Base-by-base conservation (phyloP, 2,797 vertebrate genomes). In the Melanotaenia pygmaea region DNA sequence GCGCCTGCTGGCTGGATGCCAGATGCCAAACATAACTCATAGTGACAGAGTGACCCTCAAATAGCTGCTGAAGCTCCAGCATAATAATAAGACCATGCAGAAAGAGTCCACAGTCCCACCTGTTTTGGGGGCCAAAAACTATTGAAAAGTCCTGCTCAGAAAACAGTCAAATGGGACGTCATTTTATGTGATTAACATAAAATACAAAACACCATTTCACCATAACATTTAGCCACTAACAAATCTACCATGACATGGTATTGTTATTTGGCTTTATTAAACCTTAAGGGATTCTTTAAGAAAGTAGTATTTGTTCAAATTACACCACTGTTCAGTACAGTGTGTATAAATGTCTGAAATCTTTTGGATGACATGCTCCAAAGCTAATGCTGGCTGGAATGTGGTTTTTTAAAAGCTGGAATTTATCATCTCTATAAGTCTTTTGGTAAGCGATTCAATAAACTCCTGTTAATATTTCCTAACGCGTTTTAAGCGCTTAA, bases 1-100 rank as follows among this genome's bases (percentile, higher is more conserved):
- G 35, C 70, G 85, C 64, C 77, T 88, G 76, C 82, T 93, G 86
- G 86, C 82, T 80, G 66, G 58, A 51, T 65, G 85, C 90, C 88
- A 91, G 87, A 88, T 71, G 69, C 77, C 82, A 86, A 86, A 79
- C 81, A 89, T 92, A 88, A 92, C 89, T 91, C 80, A 89, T 70
- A 91, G 79, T 90, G 90, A 89, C 89, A 87, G 83, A 92, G 68
- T 90, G 86, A 92, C 81, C 82, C 87, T 90, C 80, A 90, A 91
- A 93, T 80, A 78, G 84, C 75, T 62, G 73, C 72, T 22, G 58
- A 82, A 69, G 77, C 77, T 81, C 59, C 9, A 54, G 84, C 88
- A 88, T 84, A 85, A 85, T 74, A 90, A 89, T 79, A 79, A 82
- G 80, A 90, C 88, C 65, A 70, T 61, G 87, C 62, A 61, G 74